Conservation (phyloP, 2,888 invertebrate species). For the Tinea semifulvella region DNA sequence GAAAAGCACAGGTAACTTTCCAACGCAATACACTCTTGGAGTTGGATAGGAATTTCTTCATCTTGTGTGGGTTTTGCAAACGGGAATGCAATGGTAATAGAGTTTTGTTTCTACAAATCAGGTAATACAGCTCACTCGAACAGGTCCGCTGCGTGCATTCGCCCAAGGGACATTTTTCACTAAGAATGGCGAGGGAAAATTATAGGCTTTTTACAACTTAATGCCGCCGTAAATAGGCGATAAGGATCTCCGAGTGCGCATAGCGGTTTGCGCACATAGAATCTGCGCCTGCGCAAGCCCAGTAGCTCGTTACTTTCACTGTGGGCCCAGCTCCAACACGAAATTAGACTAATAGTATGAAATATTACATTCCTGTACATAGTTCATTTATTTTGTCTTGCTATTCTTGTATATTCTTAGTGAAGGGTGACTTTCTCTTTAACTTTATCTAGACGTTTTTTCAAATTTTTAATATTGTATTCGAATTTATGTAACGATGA, state of each 20-base stretch:
- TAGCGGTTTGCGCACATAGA: slow-evolving; percentile 5
- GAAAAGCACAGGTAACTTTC: no score
- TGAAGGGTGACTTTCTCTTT: slow-evolving; percentile 2
- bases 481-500: no score
- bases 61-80: slow-evolving; percentile 2
- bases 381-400: slow-evolving; percentile 10
- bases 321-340: slow-evolving; percentile 41
- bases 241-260: slow-evolving; percentile 36
- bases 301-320: slow-evolving; percentile 61
- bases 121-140: slow-evolving; percentile 6
- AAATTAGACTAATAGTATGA: slow-evolving; percentile 62
- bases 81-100: slow-evolving; percentile 7
- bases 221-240: slow-evolving; percentile 52
- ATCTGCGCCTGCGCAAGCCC: slow-evolving; percentile 37
- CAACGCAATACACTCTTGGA: no score
- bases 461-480: no score
- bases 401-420: background rate
- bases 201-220: slow-evolving; percentile 56
- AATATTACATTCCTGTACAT: slow-evolving; percentile 33
- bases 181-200: slow-evolving; percentile 37
- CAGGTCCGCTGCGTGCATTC: slow-evolving; percentile 17
- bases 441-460: background rate
- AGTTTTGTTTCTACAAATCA: slow-evolving; percentile 13
- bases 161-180: slow-evolving; percentile 51
- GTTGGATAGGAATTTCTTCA: slow-evolving; percentile 3